phyloP scores from a whole-genome alignment of 2,113 vertebrate species.

The Cochlearius cochlearius region DNA sequence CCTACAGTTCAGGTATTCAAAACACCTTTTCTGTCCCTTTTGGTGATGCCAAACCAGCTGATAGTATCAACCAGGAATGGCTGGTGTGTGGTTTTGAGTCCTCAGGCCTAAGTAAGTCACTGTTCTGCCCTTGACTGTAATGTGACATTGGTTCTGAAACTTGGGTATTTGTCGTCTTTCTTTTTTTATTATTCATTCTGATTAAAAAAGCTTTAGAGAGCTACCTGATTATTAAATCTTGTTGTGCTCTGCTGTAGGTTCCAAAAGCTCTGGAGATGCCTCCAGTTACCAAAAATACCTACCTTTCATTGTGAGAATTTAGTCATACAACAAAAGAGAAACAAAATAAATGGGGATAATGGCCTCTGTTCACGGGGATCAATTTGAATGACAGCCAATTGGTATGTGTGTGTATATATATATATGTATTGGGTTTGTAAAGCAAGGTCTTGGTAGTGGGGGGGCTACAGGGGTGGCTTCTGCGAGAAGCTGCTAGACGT shows the following conservation, averaged over 20 bases:
- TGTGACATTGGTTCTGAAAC: background rate
- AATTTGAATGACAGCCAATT: background rate
- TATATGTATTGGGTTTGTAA: too few relatives aligned
- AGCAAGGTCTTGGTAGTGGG: too few relatives aligned
- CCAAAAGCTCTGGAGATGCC: background rate
- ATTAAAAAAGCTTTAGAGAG: background rate
- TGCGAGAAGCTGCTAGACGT: too few relatives aligned
- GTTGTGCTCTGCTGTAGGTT: background rate
- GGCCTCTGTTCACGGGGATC: background rate
- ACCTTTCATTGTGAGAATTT: background rate
- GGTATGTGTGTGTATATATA: background rate
- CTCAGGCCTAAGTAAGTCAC: background rate
- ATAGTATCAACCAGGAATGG: background rate
- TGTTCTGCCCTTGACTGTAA: background rate
- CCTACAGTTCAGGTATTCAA: background rate
- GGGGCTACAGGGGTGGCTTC: too few relatives aligned
- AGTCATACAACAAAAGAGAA: background rate
- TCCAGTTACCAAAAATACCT: background rate
- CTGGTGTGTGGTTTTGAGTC: background rate
- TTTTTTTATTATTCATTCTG: background rate
- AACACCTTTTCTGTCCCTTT: background rate
- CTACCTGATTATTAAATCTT: background rate
- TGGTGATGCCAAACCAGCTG: background rate
- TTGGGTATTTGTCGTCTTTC: background rate
- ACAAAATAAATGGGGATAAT: background rate